A percentile compares a stretch with the other conserved stretches of the same genome.
Evolutionary conservation across 2,113 vertebrate species (phyloP).

Genomic region (Hystrix brachyura): DNA sequence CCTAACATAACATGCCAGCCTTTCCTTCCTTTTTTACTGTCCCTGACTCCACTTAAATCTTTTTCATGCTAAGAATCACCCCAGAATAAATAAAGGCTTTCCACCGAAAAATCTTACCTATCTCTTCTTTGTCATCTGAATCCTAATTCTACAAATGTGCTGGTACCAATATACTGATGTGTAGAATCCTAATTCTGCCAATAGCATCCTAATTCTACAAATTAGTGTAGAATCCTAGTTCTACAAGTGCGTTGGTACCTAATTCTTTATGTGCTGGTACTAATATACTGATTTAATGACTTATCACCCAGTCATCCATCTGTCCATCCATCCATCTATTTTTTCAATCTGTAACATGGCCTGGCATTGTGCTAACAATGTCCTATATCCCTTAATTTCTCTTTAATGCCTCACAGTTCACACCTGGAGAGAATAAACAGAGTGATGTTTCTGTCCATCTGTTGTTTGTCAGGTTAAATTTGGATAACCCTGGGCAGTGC

Average conservation of each 20-base stretch:
- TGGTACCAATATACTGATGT: background rate
- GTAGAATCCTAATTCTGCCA: no score
- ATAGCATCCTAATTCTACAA: no score
- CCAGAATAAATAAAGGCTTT: background rate
- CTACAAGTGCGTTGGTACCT: no score
- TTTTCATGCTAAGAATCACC: background rate
- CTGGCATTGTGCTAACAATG: background rate
- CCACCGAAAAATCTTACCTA: background rate
- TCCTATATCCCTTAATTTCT: conserved; percentile 15
- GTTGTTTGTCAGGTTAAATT: conserved; percentile 76
- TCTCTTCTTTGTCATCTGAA: background rate
- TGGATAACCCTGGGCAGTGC: conserved; percentile 60
- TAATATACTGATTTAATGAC: background rate
- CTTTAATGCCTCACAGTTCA: conserved; percentile 58
- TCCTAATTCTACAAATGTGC: background rate
- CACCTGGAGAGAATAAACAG: conserved; percentile 19
- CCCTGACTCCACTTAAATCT: background rate
- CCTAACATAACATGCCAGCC: background rate
- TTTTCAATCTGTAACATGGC: background rate
- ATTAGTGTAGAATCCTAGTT: no score
- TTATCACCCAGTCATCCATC: no score
- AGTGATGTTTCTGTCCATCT: conserved; percentile 66
- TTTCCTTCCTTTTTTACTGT: conserved; percentile 24
- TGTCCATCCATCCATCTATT: background rate
- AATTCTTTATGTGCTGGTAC: background rate